Conservation (phyloP, 1,140 invertebrate genomes). For the Drosophila rhopaloa region DNA sequence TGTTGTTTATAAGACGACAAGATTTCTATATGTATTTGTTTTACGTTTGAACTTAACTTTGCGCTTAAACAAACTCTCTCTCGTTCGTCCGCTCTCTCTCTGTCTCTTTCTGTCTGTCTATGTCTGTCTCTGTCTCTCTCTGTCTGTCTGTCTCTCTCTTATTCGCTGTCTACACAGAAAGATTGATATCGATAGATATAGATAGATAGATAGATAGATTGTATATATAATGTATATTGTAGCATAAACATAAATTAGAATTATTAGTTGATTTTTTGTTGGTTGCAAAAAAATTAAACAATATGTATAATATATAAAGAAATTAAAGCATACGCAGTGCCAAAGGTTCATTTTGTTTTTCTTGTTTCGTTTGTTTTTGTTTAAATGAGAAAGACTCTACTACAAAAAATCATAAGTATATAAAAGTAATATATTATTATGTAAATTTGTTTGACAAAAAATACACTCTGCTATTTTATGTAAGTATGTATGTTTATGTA, state of each 20-base stretch:
- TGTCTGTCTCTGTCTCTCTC: constrained; percentile 1
- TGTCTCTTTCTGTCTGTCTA: constrained; percentile 5
- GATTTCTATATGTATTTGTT: constrained; percentile 35
- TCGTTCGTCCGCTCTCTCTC: constrained; percentile 1
- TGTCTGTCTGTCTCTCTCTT: constrained; percentile 12
- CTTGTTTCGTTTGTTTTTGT: constrained; percentile 17
- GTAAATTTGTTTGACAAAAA: constrained; percentile 82
- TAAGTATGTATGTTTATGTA: constrained; percentile 62
- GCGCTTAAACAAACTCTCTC: constrained; percentile 57
- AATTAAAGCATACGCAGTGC: constrained; percentile 55
- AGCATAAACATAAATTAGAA: constrained; percentile 72
- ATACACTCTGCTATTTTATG: constrained; percentile 73
- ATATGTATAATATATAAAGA: constrained; percentile 44
- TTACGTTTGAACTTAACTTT: constrained; percentile 64
- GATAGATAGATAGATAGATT: constrained; percentile 52
- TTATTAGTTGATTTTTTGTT: constrained; percentile 63
- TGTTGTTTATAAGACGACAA: constrained; percentile 32
- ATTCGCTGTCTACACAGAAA: constrained; percentile 30
- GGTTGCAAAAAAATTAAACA: constrained; percentile 47
- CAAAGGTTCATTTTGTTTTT: constrained; percentile 27
- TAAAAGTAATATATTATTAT: constrained; percentile 59
- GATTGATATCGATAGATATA: constrained; percentile 47
- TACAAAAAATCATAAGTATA: constrained; percentile 58
- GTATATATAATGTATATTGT: constrained; percentile 64
- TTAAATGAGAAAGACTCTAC: constrained; percentile 41